Evolutionary conservation across 1,140 invertebrate species (phyloP), one percentile per base, ranked within the genome.

Genomic region (Penaeus vannamei): DNA sequence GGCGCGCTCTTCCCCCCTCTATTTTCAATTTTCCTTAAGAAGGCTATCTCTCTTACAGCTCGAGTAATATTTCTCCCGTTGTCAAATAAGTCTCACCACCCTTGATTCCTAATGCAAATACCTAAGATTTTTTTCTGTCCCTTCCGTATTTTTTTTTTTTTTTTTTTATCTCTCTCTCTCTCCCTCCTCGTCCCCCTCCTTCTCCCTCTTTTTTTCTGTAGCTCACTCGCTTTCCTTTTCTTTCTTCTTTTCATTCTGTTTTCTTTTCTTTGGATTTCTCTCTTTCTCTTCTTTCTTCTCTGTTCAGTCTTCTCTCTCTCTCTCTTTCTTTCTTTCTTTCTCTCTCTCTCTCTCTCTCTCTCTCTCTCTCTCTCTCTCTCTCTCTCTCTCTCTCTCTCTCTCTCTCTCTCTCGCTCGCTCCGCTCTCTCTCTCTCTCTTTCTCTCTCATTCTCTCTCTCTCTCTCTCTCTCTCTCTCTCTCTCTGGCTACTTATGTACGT

Each of bases 51-150:
- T 83, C 53, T 59, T 59, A 26, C 22, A 60, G 29, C 59, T 42
- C 62, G n/a, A 5, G 85, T 66, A 59, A 86, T 87, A 87, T 77
- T 84, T 79, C 87, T 69, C 69, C 42, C 29, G 42, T 32, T 46
- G 81, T 84, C 87, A 83, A 80, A 81, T 87, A 87, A 87, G 62
- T 87, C 80, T 83, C 79, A 19, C 20, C 22, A 26, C 69, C 87
- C 87, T 89, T 89, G 87, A 89, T 89, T 89, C 61, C 82, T 89
- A 89, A 89, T 89, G 87, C 87, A 89, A 89, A 89, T 89, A 89
- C 87, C 64, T 72, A 53, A 61, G 80, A 72, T 83, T 80, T 87
- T 86, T 66, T 32, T 42, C 32, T 14, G 22, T 77, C n/a, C 76
- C 32, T 77, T 14, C 77, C 77, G 62, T 29, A 59, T 29, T n/a